A percentile compares a stretch with the other conserved stretches of the same genome.
phyloP scores from a whole-genome alignment of 1,140 invertebrate genomes.

The Bombus picipes region DNA sequence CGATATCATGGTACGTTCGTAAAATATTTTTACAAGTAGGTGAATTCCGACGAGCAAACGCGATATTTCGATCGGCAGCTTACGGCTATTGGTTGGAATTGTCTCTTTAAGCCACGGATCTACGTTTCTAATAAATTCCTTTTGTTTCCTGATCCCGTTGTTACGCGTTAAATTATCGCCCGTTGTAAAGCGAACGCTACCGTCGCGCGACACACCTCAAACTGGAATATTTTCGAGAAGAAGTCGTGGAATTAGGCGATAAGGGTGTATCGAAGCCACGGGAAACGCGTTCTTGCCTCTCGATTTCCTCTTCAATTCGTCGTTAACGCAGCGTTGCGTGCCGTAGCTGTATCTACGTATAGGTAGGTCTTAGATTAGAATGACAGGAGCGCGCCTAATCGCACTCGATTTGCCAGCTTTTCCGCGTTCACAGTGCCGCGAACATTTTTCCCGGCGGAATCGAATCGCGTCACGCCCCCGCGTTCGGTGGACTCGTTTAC shows the following conservation, averaged over 20 bases:
- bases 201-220: neutral
- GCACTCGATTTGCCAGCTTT: slow-evolving; percentile 36
- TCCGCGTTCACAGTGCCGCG: slow-evolving; percentile 15
- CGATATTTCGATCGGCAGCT: slow-evolving; percentile 12
- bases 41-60: slow-evolving; percentile 4
- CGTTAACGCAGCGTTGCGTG: neutral
- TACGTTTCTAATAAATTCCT: neutral
- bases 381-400: slow-evolving; percentile 24
- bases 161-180: slow-evolving; percentile 15
- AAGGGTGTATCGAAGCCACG: neutral
- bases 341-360: neutral
- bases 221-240: neutral
- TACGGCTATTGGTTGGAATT: neutral
- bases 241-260: neutral
- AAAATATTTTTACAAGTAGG: slow-evolving; percentile 1
- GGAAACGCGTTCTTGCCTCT: neutral
- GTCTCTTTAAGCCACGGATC: neutral
- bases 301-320: neutral
- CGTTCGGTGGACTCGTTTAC: slow-evolving; percentile 20
- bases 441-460: slow-evolving; percentile 1
- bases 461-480: slow-evolving; percentile 48
- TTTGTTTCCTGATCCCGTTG: neutral
- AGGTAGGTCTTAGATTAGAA: neutral
- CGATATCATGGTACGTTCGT: slow-evolving; percentile 5
- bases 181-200: slow-evolving; percentile 10